phyloP scores from a whole-genome alignment of 1,140 invertebrate genomes.

The Cotesia glomerata region DNA sequence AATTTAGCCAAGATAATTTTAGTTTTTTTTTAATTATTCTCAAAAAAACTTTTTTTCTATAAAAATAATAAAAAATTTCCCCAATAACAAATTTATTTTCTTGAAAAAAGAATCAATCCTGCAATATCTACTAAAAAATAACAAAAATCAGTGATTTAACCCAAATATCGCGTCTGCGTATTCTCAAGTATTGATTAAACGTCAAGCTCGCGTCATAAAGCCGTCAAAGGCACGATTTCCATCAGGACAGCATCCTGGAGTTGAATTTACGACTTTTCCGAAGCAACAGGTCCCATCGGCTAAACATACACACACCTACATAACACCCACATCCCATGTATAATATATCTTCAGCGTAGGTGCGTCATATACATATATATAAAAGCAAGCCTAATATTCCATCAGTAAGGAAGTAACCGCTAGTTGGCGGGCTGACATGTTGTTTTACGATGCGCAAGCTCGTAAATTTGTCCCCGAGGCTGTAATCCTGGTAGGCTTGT shows the following conservation, averaged over 20 bases:
- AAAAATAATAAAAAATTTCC: too few relatives aligned
- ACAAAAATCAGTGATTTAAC: neutral
- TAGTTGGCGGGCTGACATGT: neutral
- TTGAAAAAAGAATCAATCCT: too few relatives aligned
- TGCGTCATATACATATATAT: too few relatives aligned
- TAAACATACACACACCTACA: neutral
- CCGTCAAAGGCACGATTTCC: slow-evolving; percentile 63
- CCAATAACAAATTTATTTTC: too few relatives aligned
- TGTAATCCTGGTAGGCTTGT: slow-evolving; percentile 63
- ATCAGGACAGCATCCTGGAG: slow-evolving; percentile 63
- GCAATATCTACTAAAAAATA: too few relatives aligned
- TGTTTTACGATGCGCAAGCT: slow-evolving; percentile 53
- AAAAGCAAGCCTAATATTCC: neutral
- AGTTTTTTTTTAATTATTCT: too few relatives aligned
- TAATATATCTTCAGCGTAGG: too few relatives aligned
- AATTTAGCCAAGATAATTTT: too few relatives aligned
- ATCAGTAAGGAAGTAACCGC: slow-evolving; percentile 2
- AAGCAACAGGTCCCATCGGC: slow-evolving; percentile 52
- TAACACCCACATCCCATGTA: too few relatives aligned
- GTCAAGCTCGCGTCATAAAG: slow-evolving; percentile 62
- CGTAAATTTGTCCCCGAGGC: slow-evolving; percentile 60
- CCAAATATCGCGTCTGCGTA: slow-evolving; percentile 43
- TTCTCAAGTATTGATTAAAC: slow-evolving; percentile 57
- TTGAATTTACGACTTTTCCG: slow-evolving; percentile 57
- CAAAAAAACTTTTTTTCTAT: too few relatives aligned